Base-by-base conservation (phyloP, 2,113 vertebrate genomes). In the Bubo scandiacus region DNA sequence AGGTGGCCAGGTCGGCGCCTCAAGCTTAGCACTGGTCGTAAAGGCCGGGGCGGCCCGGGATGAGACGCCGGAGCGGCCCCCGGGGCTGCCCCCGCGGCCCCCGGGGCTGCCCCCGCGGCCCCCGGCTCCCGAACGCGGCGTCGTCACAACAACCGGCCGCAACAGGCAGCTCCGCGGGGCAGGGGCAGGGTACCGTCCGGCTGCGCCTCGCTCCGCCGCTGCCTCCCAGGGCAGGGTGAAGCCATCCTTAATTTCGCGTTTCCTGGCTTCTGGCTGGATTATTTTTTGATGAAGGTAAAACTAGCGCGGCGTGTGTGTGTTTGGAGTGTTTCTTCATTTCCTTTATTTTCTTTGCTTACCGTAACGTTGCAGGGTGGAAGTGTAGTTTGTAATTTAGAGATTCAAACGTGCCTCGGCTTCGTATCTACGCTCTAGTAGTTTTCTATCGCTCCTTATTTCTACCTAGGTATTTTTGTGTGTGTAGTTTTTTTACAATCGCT, bases 401-500 rank as follows among this genome's bases (percentile, higher is more conserved):
- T 15, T 18, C 20, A 22, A 68, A 36, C 20, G 11, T 38, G n/a
- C 38, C 43, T 45, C 42, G 11, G 21, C 38, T 27, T 29, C 12
- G 1, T 11, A 10, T 6, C 16, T 34, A 9, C 10, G 52, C 57
- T 43, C 0, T 4, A n/a, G 34, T 7, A 47, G 43, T 55, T 75
- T 38, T n/a, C 47, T 42, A 2, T 51, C 4, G n/a, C 30, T 61
- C 12, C 30, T 61, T 30, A 43, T 47, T 63, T 25, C 51, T 61
- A 8, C 43, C 27, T 10, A 40, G 62, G 26, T 25, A 5, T 18
- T 43, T 79, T 27, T 25, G 5, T 40, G 57, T 34, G 8, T 32
- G 22, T 19, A 3, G 1, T 26, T 54, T 25, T 66, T 54, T 61
- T 6, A 27, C 71, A 4, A 4, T 40, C n/a, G 0, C 52, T 27